A percentile compares a stretch with the other conserved stretches of the same genome.
These are phyloP conservation scores for Apodemia duryi DNA, from an alignment of 2,888 invertebrate species.

Conservation along the genomic window DNA sequence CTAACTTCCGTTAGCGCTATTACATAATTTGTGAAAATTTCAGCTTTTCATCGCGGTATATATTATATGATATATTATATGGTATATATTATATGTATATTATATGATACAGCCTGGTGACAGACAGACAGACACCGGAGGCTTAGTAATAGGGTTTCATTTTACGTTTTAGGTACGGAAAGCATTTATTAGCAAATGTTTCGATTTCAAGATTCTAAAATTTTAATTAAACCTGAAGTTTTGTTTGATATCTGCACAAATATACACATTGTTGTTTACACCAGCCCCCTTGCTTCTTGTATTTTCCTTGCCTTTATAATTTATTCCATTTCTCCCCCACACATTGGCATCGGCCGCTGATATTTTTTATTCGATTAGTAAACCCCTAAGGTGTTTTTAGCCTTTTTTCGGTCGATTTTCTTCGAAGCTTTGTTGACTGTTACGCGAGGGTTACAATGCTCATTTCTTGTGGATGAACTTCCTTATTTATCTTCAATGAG, in stretches of 20 bases:
- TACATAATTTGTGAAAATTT: too few relatives aligned
- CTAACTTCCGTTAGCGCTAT: too few relatives aligned
- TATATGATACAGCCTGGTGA: too few relatives aligned
- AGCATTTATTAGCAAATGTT: neutral
- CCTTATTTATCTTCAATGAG: slow-evolving; percentile 59
- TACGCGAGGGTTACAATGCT: slow-evolving; percentile 72
- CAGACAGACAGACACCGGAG: too few relatives aligned
- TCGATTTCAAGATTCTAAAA: neutral
- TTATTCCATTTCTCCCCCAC: slow-evolving; percentile 77
- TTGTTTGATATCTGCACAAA: slow-evolving; percentile 40
- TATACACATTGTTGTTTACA: slow-evolving; percentile 62
- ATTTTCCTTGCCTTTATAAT: slow-evolving; percentile 71
- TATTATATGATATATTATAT: too few relatives aligned
- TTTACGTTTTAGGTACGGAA: neutral
- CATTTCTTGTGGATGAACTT: slow-evolving; percentile 76
- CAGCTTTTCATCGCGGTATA: too few relatives aligned
- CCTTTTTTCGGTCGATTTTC: slow-evolving; percentile 80
- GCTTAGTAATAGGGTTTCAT: too few relatives aligned
- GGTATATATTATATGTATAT: too few relatives aligned
- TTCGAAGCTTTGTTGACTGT: slow-evolving; percentile 79
- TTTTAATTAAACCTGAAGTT: slow-evolving; percentile 43
- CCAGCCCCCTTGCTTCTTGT: slow-evolving; percentile 72
- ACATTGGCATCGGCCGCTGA: slow-evolving; percentile 79
- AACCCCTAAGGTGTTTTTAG: slow-evolving; percentile 81
- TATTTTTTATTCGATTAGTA: slow-evolving; percentile 82